These are phyloP conservation scores for Phenganax stokvisi DNA, from an alignment of 92 coral and sea anemone species.

Conservation along the genomic window DNA sequence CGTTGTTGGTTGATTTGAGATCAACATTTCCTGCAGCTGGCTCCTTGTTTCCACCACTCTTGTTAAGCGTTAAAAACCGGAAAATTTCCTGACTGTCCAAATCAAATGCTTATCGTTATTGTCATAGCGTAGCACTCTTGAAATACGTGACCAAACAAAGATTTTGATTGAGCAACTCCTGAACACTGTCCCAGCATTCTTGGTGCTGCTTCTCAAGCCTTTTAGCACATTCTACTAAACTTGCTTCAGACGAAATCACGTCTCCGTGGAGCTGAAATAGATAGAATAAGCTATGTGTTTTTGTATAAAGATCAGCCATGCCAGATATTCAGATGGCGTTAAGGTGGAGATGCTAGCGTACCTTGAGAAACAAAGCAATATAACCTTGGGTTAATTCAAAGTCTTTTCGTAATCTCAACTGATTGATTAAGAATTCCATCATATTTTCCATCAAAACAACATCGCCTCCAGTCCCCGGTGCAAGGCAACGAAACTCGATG, in stretches of 20 bases:
- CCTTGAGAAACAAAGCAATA: constrained; percentile 87
- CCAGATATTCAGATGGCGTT: no score
- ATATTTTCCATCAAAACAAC: constrained; percentile 62
- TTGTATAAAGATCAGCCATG: no score
- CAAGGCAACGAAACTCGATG: constrained; percentile 68
- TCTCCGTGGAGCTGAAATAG: constrained; percentile 76
- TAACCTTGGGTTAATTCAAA: constrained; percentile 85
- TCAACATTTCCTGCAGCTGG: no score
- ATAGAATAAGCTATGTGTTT: not conserved
- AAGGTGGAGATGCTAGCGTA: not conserved
- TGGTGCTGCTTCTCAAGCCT: constrained; percentile 63
- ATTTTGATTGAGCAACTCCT: constrained; percentile 76
- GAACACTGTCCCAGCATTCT: constrained; percentile 66
- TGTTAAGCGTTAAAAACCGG: not conserved
- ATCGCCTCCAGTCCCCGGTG: constrained; percentile 88
- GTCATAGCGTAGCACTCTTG: constrained; percentile 86
- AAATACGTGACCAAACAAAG: constrained; percentile 77
- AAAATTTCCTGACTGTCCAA: not conserved
- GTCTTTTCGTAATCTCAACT: constrained; percentile 63
- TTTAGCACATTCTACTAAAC: constrained; percentile 53
- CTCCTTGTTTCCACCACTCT: no score
- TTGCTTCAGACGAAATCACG: constrained; percentile 53
- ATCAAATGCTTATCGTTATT: no score
- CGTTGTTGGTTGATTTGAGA: no score
- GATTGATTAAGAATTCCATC: constrained; percentile 71